Percentiles rank a stretch among this genome's conserved stretches.
These are phyloP conservation scores for Armadillidium nasatum DNA, from an alignment of 1,140 invertebrate species.

Conservation along the genomic window DNA sequence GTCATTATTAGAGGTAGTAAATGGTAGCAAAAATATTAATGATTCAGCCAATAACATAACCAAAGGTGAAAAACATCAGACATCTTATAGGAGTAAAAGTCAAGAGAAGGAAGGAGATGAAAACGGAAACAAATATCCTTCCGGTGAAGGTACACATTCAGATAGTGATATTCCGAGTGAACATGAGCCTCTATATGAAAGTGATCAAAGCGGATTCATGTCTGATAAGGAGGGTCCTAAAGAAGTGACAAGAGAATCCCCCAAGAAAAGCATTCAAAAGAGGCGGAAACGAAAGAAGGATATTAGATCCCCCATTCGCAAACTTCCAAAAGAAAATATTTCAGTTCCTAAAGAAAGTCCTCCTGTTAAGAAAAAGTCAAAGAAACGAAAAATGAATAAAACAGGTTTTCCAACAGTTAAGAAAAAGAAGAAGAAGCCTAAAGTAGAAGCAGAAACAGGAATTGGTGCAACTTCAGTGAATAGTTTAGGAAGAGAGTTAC, in stretches of 20 bases:
- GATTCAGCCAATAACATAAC: not conserved
- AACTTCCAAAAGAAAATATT: conserved; percentile 34
- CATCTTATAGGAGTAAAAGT: not conserved
- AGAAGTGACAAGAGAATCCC: conserved; percentile 33
- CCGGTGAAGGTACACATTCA: conserved; percentile 35
- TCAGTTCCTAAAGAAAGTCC: conserved; percentile 33
- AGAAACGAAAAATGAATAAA: conserved; percentile 72
- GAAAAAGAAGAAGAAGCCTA: conserved; percentile 66
- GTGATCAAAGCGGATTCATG: conserved; percentile 45
- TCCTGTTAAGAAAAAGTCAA: conserved; percentile 45
- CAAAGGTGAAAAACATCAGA: not conserved
- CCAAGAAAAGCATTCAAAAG: conserved; percentile 45
- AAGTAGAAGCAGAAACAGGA: conserved; percentile 19
- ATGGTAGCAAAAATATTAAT: not conserved
- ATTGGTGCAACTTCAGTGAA: not conserved
- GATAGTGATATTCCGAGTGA: conserved; percentile 44
- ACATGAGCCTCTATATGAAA: conserved; percentile 42
- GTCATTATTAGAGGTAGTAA: not conserved
- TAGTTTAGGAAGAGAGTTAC: not conserved
- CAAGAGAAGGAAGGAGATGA: not conserved
- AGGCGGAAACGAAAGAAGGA: conserved; percentile 57
- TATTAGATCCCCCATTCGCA: conserved; percentile 46
- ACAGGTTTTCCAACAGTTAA: conserved; percentile 80
- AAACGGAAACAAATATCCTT: not conserved
- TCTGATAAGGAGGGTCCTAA: conserved; percentile 44